Evolutionary conservation across 1,140 invertebrate genomes (phyloP).

Genomic region (Drosophila subpulchrella): DNA sequence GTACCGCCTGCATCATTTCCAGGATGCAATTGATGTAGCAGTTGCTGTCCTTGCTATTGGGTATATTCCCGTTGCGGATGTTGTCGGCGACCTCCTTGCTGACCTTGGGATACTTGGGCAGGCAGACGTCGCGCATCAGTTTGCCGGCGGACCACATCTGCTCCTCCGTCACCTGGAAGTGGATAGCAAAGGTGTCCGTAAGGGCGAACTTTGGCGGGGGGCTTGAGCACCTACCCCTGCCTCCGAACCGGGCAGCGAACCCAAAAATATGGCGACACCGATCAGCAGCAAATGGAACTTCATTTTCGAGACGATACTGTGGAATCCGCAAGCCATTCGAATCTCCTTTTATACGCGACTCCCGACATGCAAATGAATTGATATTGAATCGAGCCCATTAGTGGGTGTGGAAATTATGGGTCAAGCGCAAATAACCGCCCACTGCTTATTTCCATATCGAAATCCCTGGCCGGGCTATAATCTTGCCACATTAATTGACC

Average conservation of each 20-base stretch:
- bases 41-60: conserved; percentile 73
- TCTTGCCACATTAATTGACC: conserved; percentile 26
- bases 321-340: not conserved
- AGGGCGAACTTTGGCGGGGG: too few species aligned
- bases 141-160: conserved; percentile 76
- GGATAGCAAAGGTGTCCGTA: not conserved
- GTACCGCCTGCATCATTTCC: conserved; percentile 82
- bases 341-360: conserved; percentile 26
- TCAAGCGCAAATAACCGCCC: not conserved
- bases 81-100: conserved; percentile 58
- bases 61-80: conserved; percentile 63
- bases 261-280: not conserved
- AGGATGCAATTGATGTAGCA: conserved; percentile 80
- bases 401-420: conserved; percentile 24
- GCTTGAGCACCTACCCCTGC: conserved; percentile 24
- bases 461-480: conserved; percentile 6
- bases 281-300: conserved; percentile 19
- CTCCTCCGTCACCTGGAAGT: conserved; percentile 85
- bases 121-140: conserved; percentile 74
- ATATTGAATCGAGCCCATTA: not conserved
- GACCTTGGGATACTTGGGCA: conserved; percentile 74
- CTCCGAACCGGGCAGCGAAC: not conserved
- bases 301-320: conserved; percentile 6
- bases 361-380: conserved; percentile 18
- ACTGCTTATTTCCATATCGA: conserved; percentile 16